Evolutionary conservation across 2,113 vertebrate species (phyloP).

Genomic region (Seriola dumerili): DNA sequence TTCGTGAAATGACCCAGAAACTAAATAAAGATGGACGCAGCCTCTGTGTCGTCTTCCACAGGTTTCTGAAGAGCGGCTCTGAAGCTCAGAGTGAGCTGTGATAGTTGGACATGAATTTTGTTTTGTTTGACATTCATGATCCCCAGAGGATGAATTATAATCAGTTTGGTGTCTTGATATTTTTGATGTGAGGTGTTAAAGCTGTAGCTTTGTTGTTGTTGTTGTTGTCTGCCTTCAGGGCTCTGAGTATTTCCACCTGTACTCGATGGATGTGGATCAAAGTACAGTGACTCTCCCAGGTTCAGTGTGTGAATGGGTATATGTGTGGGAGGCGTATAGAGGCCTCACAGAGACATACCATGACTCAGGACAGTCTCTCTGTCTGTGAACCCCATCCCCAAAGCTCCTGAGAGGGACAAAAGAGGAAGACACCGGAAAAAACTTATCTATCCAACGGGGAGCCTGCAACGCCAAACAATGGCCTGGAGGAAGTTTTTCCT

Average conservation of each 20-base stretch:
- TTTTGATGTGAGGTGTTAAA: not conserved
- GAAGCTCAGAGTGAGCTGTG: no score
- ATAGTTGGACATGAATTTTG: no score
- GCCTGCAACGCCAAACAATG: constrained; percentile 64
- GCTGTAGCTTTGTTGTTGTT: not conserved
- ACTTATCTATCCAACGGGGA: constrained; percentile 52
- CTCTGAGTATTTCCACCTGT: not conserved
- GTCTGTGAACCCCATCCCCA: constrained; percentile 28
- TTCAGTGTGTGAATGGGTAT: not conserved
- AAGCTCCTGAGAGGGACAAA: constrained; percentile 46
- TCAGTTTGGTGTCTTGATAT: not conserved
- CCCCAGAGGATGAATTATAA: not conserved
- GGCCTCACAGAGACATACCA: not conserved
- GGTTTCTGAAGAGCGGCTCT: no score
- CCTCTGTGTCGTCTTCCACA: no score
- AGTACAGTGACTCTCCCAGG: not conserved
- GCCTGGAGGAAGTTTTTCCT: constrained; percentile 63
- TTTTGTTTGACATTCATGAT: not conserved
- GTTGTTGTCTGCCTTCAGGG: no score
- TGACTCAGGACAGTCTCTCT: no score
- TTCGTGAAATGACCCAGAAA: no score
- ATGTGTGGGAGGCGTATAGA: not conserved
- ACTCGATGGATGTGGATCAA: not conserved
- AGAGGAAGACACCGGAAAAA: constrained; percentile 67
- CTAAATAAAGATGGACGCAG: no score